Evolutionary conservation across 1,140 invertebrate genomes (phyloP), one percentile per base, ranked within the genome.

Genomic region (Saccostrea cuccullata): DNA sequence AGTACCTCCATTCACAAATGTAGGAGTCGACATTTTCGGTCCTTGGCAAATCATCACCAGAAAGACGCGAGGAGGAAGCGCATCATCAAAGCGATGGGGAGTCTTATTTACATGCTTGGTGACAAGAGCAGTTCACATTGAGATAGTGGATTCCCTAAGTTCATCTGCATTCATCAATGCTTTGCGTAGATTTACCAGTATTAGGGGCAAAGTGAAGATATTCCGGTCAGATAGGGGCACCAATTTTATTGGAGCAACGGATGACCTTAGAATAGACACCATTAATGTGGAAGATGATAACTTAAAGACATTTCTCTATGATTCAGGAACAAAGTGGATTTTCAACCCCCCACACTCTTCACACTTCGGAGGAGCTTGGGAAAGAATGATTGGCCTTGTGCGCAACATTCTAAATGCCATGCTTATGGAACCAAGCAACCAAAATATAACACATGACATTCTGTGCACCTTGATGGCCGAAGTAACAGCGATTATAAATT

Each of bases 161-260:
- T 58, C 56, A 58, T 58, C 56, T 13, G 56, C 56, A 58, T 58
- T 58, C 56, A 58, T 58, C 15, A 58, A 58, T 58, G 56, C 70
- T 92, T 91, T 86, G 85, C 30, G 30, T 36, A 36, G 0, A 36
- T 36, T 36, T 36, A 36, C 30, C 30, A 36, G 30, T 36, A 36
- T 36, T 36, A 36, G 30, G 30, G 30, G 30, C 30, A 36, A 36
- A 36, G 30, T 36, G 30, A 36, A 36, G 30, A 36, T 36, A 36
- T 36, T 36, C 30, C 30, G 30, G 30, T 36, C 30, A 36, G 30
- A 36, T 1, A 36, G 30, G 30, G 30, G 30, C 30, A 36, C 30
- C 30, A 36, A 36, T 36, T 36, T 36, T 36, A 36, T 91, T 17
- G 91, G 90, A 23, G 82, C 87, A n/a, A 55, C 15, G 5, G 5